phyloP scores from a whole-genome alignment of 2,113 vertebrate species.

The Pseudorectes ferrugineus region DNA sequence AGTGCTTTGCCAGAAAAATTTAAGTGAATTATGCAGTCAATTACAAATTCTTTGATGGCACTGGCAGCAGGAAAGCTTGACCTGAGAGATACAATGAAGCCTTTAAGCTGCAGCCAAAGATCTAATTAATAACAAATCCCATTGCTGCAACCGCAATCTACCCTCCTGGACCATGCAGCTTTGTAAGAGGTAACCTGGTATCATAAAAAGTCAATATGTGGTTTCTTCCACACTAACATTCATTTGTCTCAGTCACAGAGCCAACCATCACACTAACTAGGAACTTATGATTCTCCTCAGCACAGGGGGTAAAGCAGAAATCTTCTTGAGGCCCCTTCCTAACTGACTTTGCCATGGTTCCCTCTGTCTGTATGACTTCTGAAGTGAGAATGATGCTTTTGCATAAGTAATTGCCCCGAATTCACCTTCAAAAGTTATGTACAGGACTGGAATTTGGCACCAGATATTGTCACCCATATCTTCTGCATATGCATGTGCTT shows the following conservation, averaged over 20 bases:
- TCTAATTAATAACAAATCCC: neutral
- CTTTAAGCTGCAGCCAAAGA: slow-evolving; percentile 16
- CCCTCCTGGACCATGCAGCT: neutral
- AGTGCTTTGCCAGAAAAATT: neutral
- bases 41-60: neutral
- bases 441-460: neutral
- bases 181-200: neutral
- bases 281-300: neutral
- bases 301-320: neutral
- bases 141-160: neutral
- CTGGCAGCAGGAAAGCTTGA: neutral
- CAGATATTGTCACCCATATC: neutral
- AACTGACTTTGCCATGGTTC: neutral
- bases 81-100: neutral
- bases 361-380: neutral
- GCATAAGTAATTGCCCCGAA: neutral
- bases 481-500: neutral
- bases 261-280: accelerated
- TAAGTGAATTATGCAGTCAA: neutral
- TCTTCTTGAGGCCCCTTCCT: neutral
- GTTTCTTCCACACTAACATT: neutral
- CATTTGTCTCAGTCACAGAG: neutral
- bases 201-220: neutral
- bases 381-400: neutral
- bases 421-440: neutral